Conservation (phyloP, 2,797 vertebrate species). For the Spea hammondii region DNA sequence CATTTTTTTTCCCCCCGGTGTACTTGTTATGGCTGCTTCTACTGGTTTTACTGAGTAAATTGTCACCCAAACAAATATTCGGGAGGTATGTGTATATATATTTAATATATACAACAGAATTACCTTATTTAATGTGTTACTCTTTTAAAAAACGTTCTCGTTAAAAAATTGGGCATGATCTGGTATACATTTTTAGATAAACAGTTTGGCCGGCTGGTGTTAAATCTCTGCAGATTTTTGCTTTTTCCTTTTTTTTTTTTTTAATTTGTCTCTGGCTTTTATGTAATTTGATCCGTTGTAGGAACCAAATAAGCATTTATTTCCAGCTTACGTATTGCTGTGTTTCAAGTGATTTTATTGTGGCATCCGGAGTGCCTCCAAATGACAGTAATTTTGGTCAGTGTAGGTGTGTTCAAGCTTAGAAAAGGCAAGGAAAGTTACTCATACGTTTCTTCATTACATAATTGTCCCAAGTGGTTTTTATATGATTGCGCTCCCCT, state of each 20-base stretch:
- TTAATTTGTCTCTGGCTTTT: too few species aligned
- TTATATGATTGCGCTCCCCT: slow-evolving; percentile 8
- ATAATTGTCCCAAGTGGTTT: slow-evolving; percentile 30
- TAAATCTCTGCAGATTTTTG: too few species aligned
- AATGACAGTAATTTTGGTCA: slow-evolving; percentile 20
- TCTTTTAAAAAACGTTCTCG: not conserved
- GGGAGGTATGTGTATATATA: too few species aligned
- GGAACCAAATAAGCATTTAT: too few species aligned
- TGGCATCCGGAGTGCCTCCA: too few species aligned
- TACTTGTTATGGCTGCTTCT: not conserved
- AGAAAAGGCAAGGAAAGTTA: slow-evolving; percentile 12
- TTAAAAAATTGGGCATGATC: too few species aligned
- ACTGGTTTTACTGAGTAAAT: not conserved
- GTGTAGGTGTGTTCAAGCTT: slow-evolving; percentile 10
- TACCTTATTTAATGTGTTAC: not conserved
- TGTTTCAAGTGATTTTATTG: too few species aligned
- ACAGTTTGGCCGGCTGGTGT: too few species aligned
- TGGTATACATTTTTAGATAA: too few species aligned
- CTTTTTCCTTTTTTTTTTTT: too few species aligned
- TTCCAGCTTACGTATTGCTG: too few species aligned
- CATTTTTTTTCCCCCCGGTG: not conserved
- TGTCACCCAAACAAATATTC: not conserved
- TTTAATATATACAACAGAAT: too few species aligned
- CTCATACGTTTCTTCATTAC: slow-evolving; percentile 26
- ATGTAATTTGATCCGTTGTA: not conserved